A percentile compares a stretch with the other conserved stretches of the same genome.
phyloP scores from a whole-genome alignment of 2,888 invertebrate genomes.

The Limnephilus lunatus region DNA sequence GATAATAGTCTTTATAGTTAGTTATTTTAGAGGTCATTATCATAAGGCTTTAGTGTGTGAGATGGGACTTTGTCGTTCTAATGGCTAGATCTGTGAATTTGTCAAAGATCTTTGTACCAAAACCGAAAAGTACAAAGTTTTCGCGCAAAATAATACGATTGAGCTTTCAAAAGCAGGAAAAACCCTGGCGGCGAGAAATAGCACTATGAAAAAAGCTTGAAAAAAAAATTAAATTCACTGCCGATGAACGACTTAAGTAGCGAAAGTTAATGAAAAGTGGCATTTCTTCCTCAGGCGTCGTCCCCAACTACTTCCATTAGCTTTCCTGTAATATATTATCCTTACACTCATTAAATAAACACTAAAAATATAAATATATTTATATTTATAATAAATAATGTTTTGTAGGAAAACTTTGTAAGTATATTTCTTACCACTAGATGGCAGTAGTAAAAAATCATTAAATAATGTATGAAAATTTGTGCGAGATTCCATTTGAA shows the following conservation, averaged over 20 bases:
- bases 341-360: too few relatives aligned
- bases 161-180: background rate
- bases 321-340: too few relatives aligned
- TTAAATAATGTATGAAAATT: background rate
- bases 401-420: background rate
- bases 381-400: too few relatives aligned
- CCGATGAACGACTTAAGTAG: too few relatives aligned
- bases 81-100: background rate
- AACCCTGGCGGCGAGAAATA: background rate
- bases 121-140: background rate
- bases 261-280: too few relatives aligned
- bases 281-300: too few relatives aligned
- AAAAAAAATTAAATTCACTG: too few relatives aligned
- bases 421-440: background rate
- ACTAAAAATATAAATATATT: too few relatives aligned
- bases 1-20: background rate
- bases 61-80: background rate
- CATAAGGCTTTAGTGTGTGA: background rate
- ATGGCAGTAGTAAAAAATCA: background rate
- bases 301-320: too few relatives aligned
- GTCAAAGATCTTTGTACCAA: constrained; percentile 38
- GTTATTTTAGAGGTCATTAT: background rate
- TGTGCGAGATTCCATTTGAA: background rate
- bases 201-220: background rate
- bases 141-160: background rate